Evolutionary conservation across 2,113 vertebrate species (phyloP).

Genomic region (Xiphophorus hellerii): DNA sequence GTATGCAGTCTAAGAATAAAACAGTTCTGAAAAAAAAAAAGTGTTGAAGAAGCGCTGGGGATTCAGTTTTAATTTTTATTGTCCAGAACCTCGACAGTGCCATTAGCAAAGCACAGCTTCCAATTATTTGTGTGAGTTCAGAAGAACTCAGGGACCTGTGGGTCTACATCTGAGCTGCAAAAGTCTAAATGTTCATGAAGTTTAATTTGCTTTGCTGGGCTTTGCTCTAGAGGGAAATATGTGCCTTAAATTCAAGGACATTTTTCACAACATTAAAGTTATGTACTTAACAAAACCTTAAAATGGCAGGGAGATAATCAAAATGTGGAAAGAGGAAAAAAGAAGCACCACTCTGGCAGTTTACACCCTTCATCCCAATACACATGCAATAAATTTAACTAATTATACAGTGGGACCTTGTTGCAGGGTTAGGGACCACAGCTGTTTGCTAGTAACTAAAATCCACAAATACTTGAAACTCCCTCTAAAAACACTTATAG

Average conservation of each 20-base stretch:
- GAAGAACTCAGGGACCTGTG: constrained; percentile 10
- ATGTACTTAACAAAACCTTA: not conserved
- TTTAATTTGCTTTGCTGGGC: constrained; percentile 22
- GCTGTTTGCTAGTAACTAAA: too few relatives aligned
- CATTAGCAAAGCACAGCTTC: constrained; percentile 26
- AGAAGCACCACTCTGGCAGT: too few relatives aligned
- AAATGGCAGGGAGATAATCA: not conserved
- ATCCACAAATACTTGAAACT: too few relatives aligned
- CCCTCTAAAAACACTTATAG: too few relatives aligned
- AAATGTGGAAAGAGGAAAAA: not conserved
- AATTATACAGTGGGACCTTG: too few relatives aligned
- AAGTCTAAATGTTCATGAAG: not conserved
- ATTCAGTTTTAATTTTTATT: constrained; percentile 42
- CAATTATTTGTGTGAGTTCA: constrained; percentile 50
- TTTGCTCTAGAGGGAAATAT: not conserved
- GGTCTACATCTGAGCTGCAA: constrained; percentile 31
- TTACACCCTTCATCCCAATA: too few relatives aligned
- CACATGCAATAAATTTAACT: too few relatives aligned
- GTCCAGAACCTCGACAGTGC: constrained; percentile 22
- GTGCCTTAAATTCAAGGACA: not conserved
- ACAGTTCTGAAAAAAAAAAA: not conserved
- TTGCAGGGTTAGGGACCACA: too few relatives aligned
- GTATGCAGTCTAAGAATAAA: not conserved
- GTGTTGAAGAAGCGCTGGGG: constrained; percentile 5
- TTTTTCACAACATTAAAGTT: not conserved